Evolutionary conservation across 1,140 invertebrate species (phyloP).

Genomic region (Oncopeltus fasciatus): DNA sequence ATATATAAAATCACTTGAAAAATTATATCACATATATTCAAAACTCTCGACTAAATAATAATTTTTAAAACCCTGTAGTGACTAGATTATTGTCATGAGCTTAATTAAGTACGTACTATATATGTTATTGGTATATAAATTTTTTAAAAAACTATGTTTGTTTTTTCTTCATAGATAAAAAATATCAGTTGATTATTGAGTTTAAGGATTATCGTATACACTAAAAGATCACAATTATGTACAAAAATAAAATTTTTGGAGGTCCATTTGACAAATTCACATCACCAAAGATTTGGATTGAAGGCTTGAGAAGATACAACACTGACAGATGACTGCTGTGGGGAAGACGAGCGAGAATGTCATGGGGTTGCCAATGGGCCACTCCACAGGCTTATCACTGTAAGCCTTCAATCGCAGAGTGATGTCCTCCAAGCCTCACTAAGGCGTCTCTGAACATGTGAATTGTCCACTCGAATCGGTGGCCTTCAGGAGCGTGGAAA

Average conservation of each 20-base stretch:
- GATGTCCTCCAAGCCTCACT: too few relatives aligned
- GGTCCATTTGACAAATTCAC: background rate
- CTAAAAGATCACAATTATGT: constrained; percentile 9
- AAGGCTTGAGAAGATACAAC: background rate
- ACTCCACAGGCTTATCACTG: too few relatives aligned
- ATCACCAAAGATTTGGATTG: background rate
- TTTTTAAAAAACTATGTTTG: constrained; percentile 6
- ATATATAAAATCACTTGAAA: background rate
- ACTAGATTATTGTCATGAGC: constrained; percentile 15
- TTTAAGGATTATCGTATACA: constrained; percentile 10
- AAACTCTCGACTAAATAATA: background rate
- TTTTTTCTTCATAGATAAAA: background rate
- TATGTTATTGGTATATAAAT: constrained; percentile 4
- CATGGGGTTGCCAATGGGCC: too few relatives aligned
- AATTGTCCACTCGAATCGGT: too few relatives aligned
- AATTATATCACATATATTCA: constrained; percentile 3
- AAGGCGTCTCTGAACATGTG: too few relatives aligned
- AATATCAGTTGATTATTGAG: background rate
- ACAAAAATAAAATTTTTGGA: constrained; percentile 11
- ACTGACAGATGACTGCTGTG: background rate
- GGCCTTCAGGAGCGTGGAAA: too few relatives aligned
- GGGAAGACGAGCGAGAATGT: too few relatives aligned
- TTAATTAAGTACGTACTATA: background rate
- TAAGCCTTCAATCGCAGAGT: too few relatives aligned
- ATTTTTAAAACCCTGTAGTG: constrained; percentile 7